These are phyloP conservation scores for Babylonia areolata DNA, from an alignment of 1,140 invertebrate species.

Conservation along the genomic window DNA sequence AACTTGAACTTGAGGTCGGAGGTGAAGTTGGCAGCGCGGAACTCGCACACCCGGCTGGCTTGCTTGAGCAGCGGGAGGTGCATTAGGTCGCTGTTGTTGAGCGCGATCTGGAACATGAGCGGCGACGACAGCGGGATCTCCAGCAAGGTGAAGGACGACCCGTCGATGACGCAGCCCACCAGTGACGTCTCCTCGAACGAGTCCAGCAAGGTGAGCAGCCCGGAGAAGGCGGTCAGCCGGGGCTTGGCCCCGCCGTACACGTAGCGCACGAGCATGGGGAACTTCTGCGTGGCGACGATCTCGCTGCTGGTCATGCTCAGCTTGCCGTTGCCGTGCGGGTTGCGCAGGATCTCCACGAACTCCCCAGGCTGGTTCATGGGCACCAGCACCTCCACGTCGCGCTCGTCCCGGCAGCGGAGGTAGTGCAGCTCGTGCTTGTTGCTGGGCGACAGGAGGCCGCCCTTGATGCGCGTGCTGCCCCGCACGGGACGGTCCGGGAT, in stretches of 20 bases:
- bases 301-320: constrained; percentile 44
- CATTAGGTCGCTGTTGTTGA: constrained; percentile 51
- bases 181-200: constrained; percentile 53
- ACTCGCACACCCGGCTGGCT: constrained; percentile 40
- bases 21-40: constrained; percentile 32
- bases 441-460: background rate
- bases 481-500: constrained; percentile 46
- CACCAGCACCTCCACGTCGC: constrained; percentile 40
- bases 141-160: constrained; percentile 44
- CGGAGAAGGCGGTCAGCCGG: constrained; percentile 49
- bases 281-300: constrained; percentile 51
- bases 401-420: constrained; percentile 54
- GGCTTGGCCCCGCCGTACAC: constrained; percentile 48
- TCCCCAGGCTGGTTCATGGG: constrained; percentile 14
- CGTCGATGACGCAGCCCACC: constrained; percentile 51
- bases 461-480: constrained; percentile 45
- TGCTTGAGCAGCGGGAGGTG: constrained; percentile 47
- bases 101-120: constrained; percentile 52
- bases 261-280: constrained; percentile 51
- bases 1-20: constrained; percentile 56
- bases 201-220: constrained; percentile 54
- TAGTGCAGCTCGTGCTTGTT: constrained; percentile 48
- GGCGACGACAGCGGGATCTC: constrained; percentile 54
- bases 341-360: constrained; percentile 22
- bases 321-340: constrained; percentile 39